Evolutionary conservation across 1,140 invertebrate species (phyloP), one percentile per base, ranked within the genome.

Genomic region (Polypedilum vanderplanki): DNA sequence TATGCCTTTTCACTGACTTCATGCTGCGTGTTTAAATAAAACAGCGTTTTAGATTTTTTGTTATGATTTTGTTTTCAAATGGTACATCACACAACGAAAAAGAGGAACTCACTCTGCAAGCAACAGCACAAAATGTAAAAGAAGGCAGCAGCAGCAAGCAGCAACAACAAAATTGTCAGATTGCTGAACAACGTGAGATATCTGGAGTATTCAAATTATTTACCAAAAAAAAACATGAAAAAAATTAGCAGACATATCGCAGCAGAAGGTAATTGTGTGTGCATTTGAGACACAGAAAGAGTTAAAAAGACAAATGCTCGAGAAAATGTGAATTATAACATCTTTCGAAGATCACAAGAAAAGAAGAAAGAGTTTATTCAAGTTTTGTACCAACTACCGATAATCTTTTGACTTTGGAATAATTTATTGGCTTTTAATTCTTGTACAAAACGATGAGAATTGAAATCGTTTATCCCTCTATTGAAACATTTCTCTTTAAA

Each of bases 31-130:
- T n/a, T 57, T 57, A n/a, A 57, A 57, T n/a, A 57, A 57, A 12
- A 57, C 46, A 57, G 46, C 46, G n/a, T 57, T 57, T 57, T 57
- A 57, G 46, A 57, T 57, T 57, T 57, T 12, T 57, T 57, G 46
- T 57, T 57, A 57, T 57, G 46, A 57, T 57, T 57, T 57, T 57
- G 46, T 57, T 57, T 57, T 57, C n/a, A n/a, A 57, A 57, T 57
- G 46, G 46, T 57, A 57, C 46, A 57, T 57, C 46, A 57, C 46
- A 57, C 46, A 57, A 57, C 46, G 46, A 57, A 57, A 57, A 57
- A 12, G 46, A 57, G 46, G 46, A n/a, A 57, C 46, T 33, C 5
- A 33, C 24, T 33, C 24, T 33, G 5, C 24, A 33, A n/a, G 24
- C 24, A 33, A 33, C 24, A 33, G 24, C 24, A 33, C 1, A 33